Evolutionary conservation across 1,140 invertebrate genomes (phyloP).

Genomic region (Diachasmimorpha longicaudata): DNA sequence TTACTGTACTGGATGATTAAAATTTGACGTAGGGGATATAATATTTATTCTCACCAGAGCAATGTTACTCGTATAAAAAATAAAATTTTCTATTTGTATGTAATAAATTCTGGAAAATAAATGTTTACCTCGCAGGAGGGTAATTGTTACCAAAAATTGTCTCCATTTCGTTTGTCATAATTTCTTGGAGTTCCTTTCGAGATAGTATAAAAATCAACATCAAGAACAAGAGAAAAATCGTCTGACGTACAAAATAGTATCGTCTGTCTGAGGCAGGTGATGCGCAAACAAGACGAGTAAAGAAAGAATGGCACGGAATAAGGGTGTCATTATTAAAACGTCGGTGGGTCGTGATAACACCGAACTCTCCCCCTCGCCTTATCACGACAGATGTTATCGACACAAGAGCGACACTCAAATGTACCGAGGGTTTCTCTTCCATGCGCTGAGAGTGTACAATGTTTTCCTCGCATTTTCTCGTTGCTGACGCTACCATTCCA

Average conservation of each 20-base stretch:
- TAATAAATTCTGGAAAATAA: too few relatives aligned
- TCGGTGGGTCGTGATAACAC: neutral
- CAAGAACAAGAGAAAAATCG: neutral
- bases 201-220: slow-evolving; percentile 29
- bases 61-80: too few relatives aligned
- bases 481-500: neutral
- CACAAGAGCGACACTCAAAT: slow-evolving; percentile 5
- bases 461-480: neutral
- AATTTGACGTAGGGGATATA: too few relatives aligned
- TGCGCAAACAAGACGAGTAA: slow-evolving; percentile 7
- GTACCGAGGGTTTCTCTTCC: neutral
- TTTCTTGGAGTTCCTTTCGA: slow-evolving; percentile 3
- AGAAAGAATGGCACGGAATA: slow-evolving; percentile 19
- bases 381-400: slow-evolving; percentile 29
- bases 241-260: neutral
- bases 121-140: too few relatives aligned
- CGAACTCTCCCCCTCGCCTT: slow-evolving; percentile 6
- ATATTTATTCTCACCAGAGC: too few relatives aligned
- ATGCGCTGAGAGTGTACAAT: slow-evolving; percentile 1
- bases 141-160: too few relatives aligned
- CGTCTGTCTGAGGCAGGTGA: neutral
- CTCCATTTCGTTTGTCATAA: too few relatives aligned
- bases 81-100: too few relatives aligned
- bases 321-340: slow-evolving; percentile 32
- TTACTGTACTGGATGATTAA: too few relatives aligned